Evolutionary conservation across 1,140 invertebrate genomes (phyloP).

Genomic region (Helicoverpa zea): DNA sequence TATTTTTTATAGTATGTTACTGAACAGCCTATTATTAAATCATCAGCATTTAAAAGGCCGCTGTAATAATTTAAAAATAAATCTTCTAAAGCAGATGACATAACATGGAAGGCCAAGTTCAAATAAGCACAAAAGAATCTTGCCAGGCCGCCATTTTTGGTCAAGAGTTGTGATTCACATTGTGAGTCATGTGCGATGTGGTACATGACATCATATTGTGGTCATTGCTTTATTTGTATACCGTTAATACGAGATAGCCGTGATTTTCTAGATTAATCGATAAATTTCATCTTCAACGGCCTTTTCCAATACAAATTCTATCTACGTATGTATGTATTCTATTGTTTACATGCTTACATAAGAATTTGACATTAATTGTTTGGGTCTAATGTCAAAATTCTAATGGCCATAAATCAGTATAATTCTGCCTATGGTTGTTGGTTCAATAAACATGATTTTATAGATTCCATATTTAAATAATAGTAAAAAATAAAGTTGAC

Average conservation of each 20-base stretch:
- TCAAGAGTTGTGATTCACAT: slow-evolving; percentile 28
- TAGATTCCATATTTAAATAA: background rate
- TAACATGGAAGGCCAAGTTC: slow-evolving; percentile 38
- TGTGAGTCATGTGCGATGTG: slow-evolving; percentile 3
- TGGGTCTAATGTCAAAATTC: no score
- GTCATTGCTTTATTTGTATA: slow-evolving; percentile 39
- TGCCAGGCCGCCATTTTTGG: slow-evolving; percentile 25
- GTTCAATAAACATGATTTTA: background rate
- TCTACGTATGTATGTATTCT: no score
- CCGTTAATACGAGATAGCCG: background rate
- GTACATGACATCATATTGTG: slow-evolving; percentile 31
- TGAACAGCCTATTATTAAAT: background rate
- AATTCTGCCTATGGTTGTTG: background rate
- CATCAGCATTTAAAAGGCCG: background rate
- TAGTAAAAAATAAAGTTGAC: background rate
- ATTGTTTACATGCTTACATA: no score
- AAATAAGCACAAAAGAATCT: slow-evolving; percentile 37
- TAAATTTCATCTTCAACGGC: no score
- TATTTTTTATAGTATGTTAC: no score
- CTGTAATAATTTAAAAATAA: slow-evolving; percentile 6
- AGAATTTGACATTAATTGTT: no score
- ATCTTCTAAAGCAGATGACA: slow-evolving; percentile 15
- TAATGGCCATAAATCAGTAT: no score
- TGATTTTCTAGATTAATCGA: slow-evolving; percentile 6
- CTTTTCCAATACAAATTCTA: no score